Base-by-base conservation (phyloP, 2,888 invertebrate genomes). In the Argynnis bischoffii region DNA sequence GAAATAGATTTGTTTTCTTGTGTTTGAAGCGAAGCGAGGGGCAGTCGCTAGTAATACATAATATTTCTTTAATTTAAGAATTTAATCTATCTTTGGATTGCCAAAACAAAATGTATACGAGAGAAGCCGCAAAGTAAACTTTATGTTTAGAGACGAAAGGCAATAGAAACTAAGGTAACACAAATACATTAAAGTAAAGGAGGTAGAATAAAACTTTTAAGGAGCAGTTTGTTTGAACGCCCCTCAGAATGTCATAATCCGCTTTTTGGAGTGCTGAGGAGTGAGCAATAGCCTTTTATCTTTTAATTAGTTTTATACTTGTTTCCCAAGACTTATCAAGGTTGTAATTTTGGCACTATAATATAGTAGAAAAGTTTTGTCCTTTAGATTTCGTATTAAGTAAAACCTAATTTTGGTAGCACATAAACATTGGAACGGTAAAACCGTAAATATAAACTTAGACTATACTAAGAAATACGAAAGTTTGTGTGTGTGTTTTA, bases 301-400 rank as follows among this genome's bases (percentile, higher is more conserved):
- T 68, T 68, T 68, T 64, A 68, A 68, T 68, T 64, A 68, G 48
- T 64, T 68, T 68, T 68, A 60, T 57, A 64, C 68, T 68, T 31
- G 48, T 50, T 14, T 48, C 60, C 31, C 55, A 51, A 57, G 46
- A 64, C 46, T 41, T 65, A 69, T 65, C 51, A 60, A 48, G 16
- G 41, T 61, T 66, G 48, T 56, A 48, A 63, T 55, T 35, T 53
- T 41, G 11, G 56, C 55, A 64, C 54, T 65, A 65, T 69, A 68
- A 64, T 46, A 21, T 48, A 31, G 16, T 31, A 48, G 14, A 5
- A 55, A 59, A 59, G 66, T 54, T 65, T 47, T 11, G 46, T 46
- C 26, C 14, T 59, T 48, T 6, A 51, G 53, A 53, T 63, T 53
- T 18, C 15, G 15, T 47, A 21, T 47, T 21, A 57, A 4, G 8